Evolutionary conservation across 2,797 vertebrate genomes (phyloP).

Genomic region (Oreonectes daqikongensis): DNA sequence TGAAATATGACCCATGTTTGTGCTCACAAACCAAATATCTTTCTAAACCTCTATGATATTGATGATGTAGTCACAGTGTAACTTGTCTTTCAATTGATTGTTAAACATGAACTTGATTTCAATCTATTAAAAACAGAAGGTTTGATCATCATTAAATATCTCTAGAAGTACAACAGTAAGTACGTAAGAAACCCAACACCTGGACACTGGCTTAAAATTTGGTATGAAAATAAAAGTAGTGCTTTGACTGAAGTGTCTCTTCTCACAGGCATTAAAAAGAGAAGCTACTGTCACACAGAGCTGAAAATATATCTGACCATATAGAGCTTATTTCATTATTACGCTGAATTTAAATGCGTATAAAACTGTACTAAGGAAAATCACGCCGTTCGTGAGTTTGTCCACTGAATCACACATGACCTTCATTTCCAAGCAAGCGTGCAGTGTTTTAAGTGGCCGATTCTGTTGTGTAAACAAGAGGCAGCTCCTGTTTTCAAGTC

Average conservation of each 20-base stretch:
- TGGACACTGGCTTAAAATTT: constrained; percentile 30
- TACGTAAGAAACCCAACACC: constrained; percentile 32
- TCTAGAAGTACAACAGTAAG: constrained; percentile 19
- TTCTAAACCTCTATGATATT: constrained; percentile 8
- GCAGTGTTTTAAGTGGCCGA: background rate
- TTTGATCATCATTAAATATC: background rate
- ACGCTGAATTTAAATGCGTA: constrained; percentile 1
- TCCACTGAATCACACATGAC: constrained; percentile 18
- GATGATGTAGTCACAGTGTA: constrained; percentile 26
- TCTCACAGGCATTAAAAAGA: constrained; percentile 4
- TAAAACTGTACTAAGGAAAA: constrained; percentile 4
- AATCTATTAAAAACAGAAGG: constrained; percentile 3
- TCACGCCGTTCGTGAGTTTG: background rate
- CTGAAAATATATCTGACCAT: background rate
- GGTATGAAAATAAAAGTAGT: constrained; percentile 14
- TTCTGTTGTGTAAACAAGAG: constrained; percentile 51
- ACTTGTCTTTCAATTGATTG: background rate
- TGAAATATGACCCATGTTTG: background rate
- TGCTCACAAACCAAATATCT: background rate
- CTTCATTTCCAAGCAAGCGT: constrained; percentile 22
- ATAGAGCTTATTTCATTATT: constrained; percentile 26
- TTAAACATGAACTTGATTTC: background rate
- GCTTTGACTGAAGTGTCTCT: background rate
- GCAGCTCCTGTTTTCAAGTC: constrained; percentile 37
- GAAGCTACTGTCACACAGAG: background rate